phyloP scores from a whole-genome alignment of 2,888 invertebrate genomes.

The Alloplasta piceator region DNA sequence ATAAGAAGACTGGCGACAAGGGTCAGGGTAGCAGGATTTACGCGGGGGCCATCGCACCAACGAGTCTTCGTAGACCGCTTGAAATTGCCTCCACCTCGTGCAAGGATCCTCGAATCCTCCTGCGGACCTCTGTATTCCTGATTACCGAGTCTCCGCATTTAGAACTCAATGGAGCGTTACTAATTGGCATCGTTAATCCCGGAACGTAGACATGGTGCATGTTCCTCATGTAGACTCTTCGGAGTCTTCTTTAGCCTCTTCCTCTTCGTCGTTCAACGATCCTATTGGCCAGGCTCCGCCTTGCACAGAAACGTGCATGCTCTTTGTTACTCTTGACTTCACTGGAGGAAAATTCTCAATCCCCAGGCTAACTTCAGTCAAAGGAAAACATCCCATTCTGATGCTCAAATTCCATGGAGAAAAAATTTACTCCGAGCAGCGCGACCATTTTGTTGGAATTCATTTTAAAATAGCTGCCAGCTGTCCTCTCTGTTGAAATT shows the following conservation, averaged over 20 bases:
- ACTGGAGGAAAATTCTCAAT: neutral
- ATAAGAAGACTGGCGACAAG: conserved; percentile 82
- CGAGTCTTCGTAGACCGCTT: conserved; percentile 3
- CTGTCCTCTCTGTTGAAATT: neutral
- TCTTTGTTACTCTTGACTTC: neutral
- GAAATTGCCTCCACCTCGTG: conserved; percentile 63
- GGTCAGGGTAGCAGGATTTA: conserved; percentile 82
- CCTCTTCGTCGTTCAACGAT: neutral
- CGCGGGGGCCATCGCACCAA: conserved; percentile 66
- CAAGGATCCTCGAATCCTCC: conserved; percentile 77
- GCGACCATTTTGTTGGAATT: neutral
- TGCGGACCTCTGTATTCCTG: conserved; percentile 78
- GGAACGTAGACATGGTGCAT: neutral
- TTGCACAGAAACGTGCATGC: neutral
- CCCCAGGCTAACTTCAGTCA: neutral
- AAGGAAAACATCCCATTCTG: neutral
- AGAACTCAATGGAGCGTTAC: conserved; percentile 83
- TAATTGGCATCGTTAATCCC: conserved; percentile 76
- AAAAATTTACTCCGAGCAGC: neutral
- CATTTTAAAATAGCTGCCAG: neutral
- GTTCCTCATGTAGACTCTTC: neutral
- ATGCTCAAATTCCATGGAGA: too few relatives aligned
- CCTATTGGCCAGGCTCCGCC: conserved; percentile 18
- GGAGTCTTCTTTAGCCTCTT: conserved; percentile 1
- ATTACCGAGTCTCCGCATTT: conserved; percentile 81